Evolutionary conservation across 2,113 vertebrate species (phyloP).

Genomic region (Cebidichthys violaceus): DNA sequence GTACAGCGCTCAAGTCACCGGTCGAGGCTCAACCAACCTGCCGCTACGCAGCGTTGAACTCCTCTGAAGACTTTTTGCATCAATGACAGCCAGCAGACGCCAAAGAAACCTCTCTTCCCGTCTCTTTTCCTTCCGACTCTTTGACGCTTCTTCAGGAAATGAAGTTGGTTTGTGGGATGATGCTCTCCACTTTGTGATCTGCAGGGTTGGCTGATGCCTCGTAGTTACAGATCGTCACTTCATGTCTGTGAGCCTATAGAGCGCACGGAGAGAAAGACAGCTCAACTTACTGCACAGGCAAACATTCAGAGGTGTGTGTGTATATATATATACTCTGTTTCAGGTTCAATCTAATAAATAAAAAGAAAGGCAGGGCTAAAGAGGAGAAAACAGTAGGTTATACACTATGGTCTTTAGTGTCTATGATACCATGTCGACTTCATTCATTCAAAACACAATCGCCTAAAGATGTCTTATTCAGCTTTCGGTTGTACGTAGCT

Average conservation of each 20-base stretch:
- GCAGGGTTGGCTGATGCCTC: constrained; percentile 94
- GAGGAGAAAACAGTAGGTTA: neutral
- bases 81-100: constrained; percentile 32
- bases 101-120: neutral
- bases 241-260: constrained; percentile 90
- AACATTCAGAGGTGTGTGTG: neutral
- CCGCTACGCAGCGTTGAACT: constrained; percentile 26
- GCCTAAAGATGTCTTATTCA: too few species aligned
- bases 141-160: constrained; percentile 85
- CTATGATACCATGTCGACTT: neutral
- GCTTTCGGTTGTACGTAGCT: too few species aligned
- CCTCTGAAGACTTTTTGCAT: constrained; percentile 19
- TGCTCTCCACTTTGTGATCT: constrained; percentile 91
- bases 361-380: neutral
- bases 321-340: neutral
- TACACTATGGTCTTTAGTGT: neutral
- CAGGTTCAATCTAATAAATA: neutral
- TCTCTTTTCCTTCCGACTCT: neutral
- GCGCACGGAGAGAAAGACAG: neutral
- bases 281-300: neutral
- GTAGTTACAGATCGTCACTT: constrained; percentile 97
- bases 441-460: neutral
- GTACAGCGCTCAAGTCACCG: constrained; percentile 5
- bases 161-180: constrained; percentile 93
- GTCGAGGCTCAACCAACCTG: constrained; percentile 28